These are phyloP conservation scores for Cheilosia urbana DNA, from an alignment of 2,888 invertebrate species.

Conservation along the genomic window DNA sequence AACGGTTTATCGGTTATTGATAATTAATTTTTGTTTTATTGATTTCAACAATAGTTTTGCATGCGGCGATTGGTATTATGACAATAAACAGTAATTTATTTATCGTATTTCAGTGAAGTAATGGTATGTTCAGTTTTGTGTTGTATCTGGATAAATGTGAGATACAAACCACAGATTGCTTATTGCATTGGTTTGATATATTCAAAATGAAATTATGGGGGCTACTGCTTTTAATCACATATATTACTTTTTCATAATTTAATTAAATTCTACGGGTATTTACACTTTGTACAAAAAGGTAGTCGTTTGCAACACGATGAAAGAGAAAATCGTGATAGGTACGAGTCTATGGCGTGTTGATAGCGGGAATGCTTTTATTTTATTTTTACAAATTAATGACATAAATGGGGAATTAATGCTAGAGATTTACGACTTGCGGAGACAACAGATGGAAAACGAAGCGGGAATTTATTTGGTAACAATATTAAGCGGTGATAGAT, in stretches of 20 bases:
- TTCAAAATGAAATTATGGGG: background rate
- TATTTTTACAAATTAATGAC: slow-evolving; percentile 53
- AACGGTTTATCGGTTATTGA: slow-evolving; percentile 2
- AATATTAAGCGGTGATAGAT: background rate
- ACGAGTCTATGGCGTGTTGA: slow-evolving; percentile 47
- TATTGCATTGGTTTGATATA: slow-evolving; percentile 20
- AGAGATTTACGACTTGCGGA: slow-evolving; percentile 44
- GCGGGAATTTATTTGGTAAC: background rate
- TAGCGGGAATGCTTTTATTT: slow-evolving; percentile 52
- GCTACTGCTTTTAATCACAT: slow-evolving; percentile 33
- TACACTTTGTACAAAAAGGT: slow-evolving; percentile 55
- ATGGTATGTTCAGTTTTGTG: slow-evolving; percentile 1
- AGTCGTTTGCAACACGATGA: slow-evolving; percentile 25
- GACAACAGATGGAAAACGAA: slow-evolving; percentile 7
- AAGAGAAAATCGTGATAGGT: slow-evolving; percentile 3
- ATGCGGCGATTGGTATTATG: slow-evolving; percentile 23
- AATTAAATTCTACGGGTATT: slow-evolving; percentile 46
- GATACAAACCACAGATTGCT: slow-evolving; percentile 45
- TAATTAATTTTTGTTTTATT: slow-evolving; percentile 51
- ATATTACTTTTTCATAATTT: slow-evolving; percentile 36
- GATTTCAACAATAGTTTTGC: slow-evolving; percentile 37
- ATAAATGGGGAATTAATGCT: slow-evolving; percentile 59
- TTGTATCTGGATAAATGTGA: slow-evolving; percentile 8
- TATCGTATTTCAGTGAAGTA: slow-evolving; percentile 1
- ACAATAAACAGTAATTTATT: slow-evolving; percentile 47